These are phyloP conservation scores for Mythimna loreyi DNA, from an alignment of 2,888 invertebrate genomes.

Conservation along the genomic window DNA sequence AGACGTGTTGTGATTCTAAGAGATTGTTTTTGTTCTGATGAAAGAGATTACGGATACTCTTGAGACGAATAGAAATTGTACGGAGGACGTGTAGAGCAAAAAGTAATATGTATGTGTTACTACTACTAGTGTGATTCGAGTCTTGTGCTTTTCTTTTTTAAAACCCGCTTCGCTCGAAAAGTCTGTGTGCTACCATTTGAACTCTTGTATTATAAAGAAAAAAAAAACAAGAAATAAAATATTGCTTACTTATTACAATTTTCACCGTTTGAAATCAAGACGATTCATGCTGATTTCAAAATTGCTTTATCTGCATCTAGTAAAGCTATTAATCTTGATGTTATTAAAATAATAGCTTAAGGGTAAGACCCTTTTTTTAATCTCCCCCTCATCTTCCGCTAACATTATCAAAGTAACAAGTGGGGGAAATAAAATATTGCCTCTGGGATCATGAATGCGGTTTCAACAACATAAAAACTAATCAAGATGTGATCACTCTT, in stretches of 20 bases:
- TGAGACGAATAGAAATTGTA: slow-evolving; percentile 46
- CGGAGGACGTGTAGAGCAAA: slow-evolving; percentile 8
- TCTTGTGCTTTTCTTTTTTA: background rate
- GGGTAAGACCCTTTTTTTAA: slow-evolving; percentile 27
- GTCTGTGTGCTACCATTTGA: background rate
- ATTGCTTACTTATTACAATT: background rate
- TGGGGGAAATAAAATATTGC: slow-evolving; percentile 48
- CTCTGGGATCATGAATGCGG: slow-evolving; percentile 25
- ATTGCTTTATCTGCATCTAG: slow-evolving; percentile 2
- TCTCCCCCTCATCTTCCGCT: slow-evolving; percentile 37
- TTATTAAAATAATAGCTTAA: slow-evolving; percentile 33
- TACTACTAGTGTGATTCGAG: background rate
- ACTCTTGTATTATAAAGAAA: background rate
- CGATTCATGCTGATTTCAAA: background rate
- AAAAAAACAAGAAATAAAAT: background rate
- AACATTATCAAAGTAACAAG: slow-evolving; percentile 57
- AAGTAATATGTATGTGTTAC: background rate
- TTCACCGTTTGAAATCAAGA: background rate
- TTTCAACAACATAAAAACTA: slow-evolving; percentile 37
- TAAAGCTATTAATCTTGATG: slow-evolving; percentile 28
- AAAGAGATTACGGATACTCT: slow-evolving; percentile 36
- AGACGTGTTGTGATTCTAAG: slow-evolving; percentile 50
- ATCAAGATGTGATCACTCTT: slow-evolving; percentile 31
- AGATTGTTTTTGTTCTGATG: slow-evolving; percentile 44
- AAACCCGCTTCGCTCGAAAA: background rate